Evolutionary conservation across 2,797 vertebrate genomes (phyloP).

Genomic region (Momotus momota): DNA sequence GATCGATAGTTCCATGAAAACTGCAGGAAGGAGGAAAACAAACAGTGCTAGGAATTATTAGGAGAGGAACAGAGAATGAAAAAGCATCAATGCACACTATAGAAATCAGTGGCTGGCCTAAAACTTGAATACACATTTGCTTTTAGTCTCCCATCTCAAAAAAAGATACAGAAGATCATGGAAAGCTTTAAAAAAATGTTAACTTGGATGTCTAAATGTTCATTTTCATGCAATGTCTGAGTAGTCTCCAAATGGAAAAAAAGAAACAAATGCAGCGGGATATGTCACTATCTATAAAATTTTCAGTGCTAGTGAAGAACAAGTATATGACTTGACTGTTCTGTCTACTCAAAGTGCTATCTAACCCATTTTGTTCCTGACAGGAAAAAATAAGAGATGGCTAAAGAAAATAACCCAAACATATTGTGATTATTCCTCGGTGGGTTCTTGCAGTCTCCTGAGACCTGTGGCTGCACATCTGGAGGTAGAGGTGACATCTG

Average conservation of each 20-base stretch:
- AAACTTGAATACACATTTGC: too few species aligned
- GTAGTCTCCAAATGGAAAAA: not conserved
- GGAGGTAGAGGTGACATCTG: not conserved
- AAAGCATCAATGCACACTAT: fast-evolving
- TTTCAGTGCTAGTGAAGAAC: not conserved
- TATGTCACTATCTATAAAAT: not conserved
- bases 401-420: not conserved
- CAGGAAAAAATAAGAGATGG: not conserved
- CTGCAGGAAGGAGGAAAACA: not conserved
- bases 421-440: not conserved
- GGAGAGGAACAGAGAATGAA: not conserved
- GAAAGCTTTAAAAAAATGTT: not conserved
- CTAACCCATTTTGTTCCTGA: not conserved
- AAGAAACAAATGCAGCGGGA: not conserved
- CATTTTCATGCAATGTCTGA: not conserved
- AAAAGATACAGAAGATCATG: not conserved
- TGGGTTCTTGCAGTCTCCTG: not conserved
- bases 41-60: not conserved
- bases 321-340: not conserved
- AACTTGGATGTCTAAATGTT: not conserved
- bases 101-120: not conserved
- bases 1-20: not conserved
- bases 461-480: not conserved
- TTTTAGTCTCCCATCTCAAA: not conserved
- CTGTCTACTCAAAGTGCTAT: not conserved